These are phyloP conservation scores for Dichetophora obliterata DNA, from an alignment of 2,888 invertebrate genomes.

Conservation along the genomic window DNA sequence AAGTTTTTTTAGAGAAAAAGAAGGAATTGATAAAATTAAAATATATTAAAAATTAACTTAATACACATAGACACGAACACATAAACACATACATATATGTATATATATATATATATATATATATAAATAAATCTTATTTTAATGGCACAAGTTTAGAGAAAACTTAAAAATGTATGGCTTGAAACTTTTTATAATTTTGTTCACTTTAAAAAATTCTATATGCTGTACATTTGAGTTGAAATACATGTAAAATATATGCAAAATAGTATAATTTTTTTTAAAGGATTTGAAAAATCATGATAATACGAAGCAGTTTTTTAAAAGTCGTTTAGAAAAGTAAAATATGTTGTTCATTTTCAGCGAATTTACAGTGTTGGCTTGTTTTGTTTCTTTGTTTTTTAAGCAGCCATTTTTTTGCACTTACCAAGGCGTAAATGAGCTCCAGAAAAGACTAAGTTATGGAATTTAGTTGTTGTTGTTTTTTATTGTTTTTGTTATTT, in stretches of 20 bases:
- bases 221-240: background rate
- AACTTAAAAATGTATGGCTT: background rate
- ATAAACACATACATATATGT: slow-evolving; percentile 66
- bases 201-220: background rate
- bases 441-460: slow-evolving; percentile 94
- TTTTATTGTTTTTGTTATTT: background rate
- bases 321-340: background rate
- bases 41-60: slow-evolving; percentile 54
- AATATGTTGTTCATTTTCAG: background rate
- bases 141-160: slow-evolving; percentile 19
- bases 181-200: background rate
- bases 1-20: background rate
- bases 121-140: slow-evolving; percentile 26
- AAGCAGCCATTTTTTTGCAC: slow-evolving; percentile 71
- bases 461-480: slow-evolving; percentile 37
- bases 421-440: slow-evolving; percentile 98
- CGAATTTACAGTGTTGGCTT: slow-evolving; percentile 16
- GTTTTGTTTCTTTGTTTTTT: slow-evolving; percentile 60
- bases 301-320: background rate
- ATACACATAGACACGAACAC: slow-evolving; percentile 70
- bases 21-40: background rate
- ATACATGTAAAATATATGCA: background rate
- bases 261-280: slow-evolving; percentile 10
- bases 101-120: slow-evolving; percentile 39
- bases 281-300: background rate